These are phyloP conservation scores for Daboia siamensis DNA, from an alignment of 2,113 vertebrate genomes.

Conservation along the genomic window DNA sequence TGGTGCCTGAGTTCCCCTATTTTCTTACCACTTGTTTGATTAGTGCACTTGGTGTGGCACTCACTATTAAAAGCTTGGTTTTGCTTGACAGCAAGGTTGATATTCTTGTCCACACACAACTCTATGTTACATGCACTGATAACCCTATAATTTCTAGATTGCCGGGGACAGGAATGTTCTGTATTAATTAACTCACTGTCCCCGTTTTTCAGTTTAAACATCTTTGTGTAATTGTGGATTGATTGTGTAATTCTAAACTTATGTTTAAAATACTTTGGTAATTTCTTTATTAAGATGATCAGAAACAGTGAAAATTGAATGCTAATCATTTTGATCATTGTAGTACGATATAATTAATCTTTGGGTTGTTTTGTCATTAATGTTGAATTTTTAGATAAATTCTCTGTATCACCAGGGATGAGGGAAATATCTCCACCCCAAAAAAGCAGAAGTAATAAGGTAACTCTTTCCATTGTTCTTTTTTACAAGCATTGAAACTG, in stretches of 20 bases:
- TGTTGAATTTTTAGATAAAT: constrained; percentile 14
- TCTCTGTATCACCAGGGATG: background rate
- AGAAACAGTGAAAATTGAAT: background rate
- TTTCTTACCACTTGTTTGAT: too few relatives aligned
- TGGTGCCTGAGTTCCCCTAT: too few relatives aligned
- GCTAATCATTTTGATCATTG: background rate
- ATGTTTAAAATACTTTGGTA: background rate
- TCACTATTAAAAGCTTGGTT: too few relatives aligned
- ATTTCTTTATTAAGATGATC: background rate
- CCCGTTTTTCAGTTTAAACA: background rate
- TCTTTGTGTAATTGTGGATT: background rate
- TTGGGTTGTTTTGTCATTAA: constrained; percentile 11
- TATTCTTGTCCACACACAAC: too few relatives aligned
- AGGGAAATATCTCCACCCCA: constrained; percentile 19
- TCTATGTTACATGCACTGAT: too few relatives aligned
- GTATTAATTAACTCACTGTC: too few relatives aligned
- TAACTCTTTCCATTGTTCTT: background rate
- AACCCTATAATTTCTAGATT: too few relatives aligned
- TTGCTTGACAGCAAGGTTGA: too few relatives aligned
- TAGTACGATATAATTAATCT: background rate
- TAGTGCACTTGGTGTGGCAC: too few relatives aligned
- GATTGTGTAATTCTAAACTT: background rate
- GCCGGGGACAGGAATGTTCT: too few relatives aligned
- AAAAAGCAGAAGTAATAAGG: constrained; percentile 45
- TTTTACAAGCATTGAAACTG: background rate